Conservation (phyloP, 2,888 invertebrate genomes). For the Anorthoa munda region DNA sequence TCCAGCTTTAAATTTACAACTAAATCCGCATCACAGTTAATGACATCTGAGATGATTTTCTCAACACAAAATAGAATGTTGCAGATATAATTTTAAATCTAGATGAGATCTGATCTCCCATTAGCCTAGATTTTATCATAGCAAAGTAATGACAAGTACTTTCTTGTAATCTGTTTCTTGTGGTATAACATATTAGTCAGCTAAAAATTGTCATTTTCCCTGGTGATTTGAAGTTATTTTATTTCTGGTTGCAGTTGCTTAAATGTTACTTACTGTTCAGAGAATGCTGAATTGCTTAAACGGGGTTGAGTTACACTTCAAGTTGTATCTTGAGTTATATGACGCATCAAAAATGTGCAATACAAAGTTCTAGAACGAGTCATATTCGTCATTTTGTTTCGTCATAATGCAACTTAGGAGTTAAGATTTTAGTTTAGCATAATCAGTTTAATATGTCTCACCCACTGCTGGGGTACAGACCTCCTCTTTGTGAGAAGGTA, state of each 20-base stretch:
- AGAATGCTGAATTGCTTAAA: conserved; percentile 27
- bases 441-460: too few species aligned
- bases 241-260: conserved; percentile 14
- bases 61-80: conserved; percentile 45
- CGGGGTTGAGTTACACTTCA: background rate
- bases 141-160: conserved; percentile 53
- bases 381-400: background rate
- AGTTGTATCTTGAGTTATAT: background rate
- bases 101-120: conserved; percentile 54
- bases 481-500: too few species aligned
- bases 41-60: conserved; percentile 36
- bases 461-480: too few species aligned
- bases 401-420: background rate
- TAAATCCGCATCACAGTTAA: conserved; percentile 18
- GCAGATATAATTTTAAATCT: conserved; percentile 50
- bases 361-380: background rate
- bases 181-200: conserved; percentile 51
- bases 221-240: conserved; percentile 19
- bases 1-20: conserved; percentile 11
- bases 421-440: too few species aligned
- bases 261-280: conserved; percentile 12
- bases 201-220: conserved; percentile 48
- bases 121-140: conserved; percentile 59
- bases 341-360: background rate
- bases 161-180: conserved; percentile 59